Percentiles rank a stretch among this genome's conserved stretches.
phyloP scores from a whole-genome alignment of 2,113 vertebrate species.

The Catharus fuscescens region DNA sequence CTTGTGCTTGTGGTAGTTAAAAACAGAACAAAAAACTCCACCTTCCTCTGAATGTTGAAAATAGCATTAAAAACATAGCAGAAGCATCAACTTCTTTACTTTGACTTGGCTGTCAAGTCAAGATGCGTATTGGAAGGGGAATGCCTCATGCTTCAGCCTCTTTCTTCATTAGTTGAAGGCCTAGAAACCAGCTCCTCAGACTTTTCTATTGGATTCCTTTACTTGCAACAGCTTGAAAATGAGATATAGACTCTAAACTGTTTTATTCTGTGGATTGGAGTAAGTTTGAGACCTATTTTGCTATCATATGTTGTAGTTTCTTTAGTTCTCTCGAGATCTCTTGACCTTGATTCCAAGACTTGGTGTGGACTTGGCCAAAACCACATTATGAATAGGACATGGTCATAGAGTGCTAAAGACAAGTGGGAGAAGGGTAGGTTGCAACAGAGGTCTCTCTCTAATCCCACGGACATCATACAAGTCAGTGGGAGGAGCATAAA shows the following conservation, averaged over 20 bases:
- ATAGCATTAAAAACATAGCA: constrained; percentile 16
- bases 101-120: not conserved
- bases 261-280: not conserved
- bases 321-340: not conserved
- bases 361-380: not conserved
- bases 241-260: accelerated
- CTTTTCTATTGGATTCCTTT: not conserved
- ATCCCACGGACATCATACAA: accelerated
- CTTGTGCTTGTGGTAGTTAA: not conserved
- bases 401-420: not conserved
- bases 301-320: not conserved
- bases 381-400: not conserved
- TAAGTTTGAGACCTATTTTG: not conserved
- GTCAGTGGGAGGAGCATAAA: not conserved
- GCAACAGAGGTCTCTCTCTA: not conserved
- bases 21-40: not conserved
- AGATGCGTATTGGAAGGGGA: constrained; percentile 35
- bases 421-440: not conserved
- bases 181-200: not conserved
- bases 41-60: not conserved
- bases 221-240: not conserved
- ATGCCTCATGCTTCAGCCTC: not conserved
- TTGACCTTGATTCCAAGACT: not conserved
- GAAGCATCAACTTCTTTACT: not conserved
- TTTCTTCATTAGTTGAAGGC: not conserved